phyloP scores from a whole-genome alignment of 2,797 vertebrate genomes.

The Hyperoplus immaculatus region DNA sequence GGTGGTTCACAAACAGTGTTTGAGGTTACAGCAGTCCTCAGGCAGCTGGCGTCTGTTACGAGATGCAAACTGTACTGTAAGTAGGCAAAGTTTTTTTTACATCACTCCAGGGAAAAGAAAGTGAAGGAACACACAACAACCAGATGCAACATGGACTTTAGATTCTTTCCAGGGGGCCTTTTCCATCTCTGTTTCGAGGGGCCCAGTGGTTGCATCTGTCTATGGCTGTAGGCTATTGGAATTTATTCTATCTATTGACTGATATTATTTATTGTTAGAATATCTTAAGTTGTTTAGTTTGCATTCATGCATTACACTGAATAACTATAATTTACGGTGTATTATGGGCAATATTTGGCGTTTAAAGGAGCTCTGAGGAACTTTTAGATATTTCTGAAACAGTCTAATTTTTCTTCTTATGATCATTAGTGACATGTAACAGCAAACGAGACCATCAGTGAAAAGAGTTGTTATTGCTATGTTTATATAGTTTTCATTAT shows the following conservation, averaged over 20 bases:
- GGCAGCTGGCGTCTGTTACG: background rate
- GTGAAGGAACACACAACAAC: too few relatives aligned
- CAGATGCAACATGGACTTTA: too few relatives aligned
- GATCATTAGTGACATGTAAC: too few relatives aligned
- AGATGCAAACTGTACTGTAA: background rate
- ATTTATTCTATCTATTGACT: background rate
- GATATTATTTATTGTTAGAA: background rate
- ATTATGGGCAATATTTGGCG: background rate
- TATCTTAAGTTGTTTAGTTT: background rate
- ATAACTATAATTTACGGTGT: background rate
- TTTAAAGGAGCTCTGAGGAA: too few relatives aligned
- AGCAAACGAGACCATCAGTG: too few relatives aligned
- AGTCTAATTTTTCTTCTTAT: too few relatives aligned
- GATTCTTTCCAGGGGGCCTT: background rate
- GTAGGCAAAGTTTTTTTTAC: background rate
- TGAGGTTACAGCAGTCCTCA: background rate
- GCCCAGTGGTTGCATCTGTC: background rate
- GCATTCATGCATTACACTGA: background rate
- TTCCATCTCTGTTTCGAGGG: background rate
- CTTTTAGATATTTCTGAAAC: too few relatives aligned
- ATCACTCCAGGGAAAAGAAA: background rate
- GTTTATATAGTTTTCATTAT: too few relatives aligned
- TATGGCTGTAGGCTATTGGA: background rate
- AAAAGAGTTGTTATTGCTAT: too few relatives aligned
- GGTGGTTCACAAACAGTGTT: background rate